Conservation (phyloP, 2,888 invertebrate species). For the Stegana nigrithorax region DNA sequence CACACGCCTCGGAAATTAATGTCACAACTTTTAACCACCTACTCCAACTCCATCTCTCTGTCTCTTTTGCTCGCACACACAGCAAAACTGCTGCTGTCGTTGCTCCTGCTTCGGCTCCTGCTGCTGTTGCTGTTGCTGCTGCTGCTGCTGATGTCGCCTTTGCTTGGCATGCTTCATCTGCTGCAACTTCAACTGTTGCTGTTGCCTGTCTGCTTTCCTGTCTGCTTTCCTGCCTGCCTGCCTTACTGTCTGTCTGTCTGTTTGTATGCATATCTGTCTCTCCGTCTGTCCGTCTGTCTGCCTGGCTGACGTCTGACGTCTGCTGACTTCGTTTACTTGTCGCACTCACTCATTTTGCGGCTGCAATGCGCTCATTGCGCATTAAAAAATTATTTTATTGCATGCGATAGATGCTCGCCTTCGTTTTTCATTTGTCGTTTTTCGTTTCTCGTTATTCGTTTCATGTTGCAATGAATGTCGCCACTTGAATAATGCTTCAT, state of each 20-base stretch:
- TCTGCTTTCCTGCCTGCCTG: too few relatives aligned
- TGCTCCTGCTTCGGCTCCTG: too few relatives aligned
- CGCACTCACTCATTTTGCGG: not conserved
- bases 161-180: constrained; percentile 1
- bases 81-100: too few relatives aligned
- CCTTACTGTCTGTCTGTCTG: too few relatives aligned
- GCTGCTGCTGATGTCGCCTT: too few relatives aligned
- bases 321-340: not conserved
- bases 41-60: not conserved
- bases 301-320: too few relatives aligned
- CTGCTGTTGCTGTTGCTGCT: too few relatives aligned
- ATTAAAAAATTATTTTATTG: constrained; percentile 10
- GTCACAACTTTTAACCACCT: constrained; percentile 41
- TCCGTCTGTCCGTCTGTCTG: too few relatives aligned
- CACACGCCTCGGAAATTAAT: constrained; percentile 53
- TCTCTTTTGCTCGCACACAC: not conserved
- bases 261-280: too few relatives aligned
- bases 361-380: too few relatives aligned
- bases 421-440: not conserved
- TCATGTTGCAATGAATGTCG: not conserved
- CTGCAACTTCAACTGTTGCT: not conserved
- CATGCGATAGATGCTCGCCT: not conserved
- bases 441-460: not conserved
- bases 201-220: not conserved
- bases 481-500: constrained; percentile 4